Evolutionary conservation across 1,140 invertebrate species (phyloP), one percentile per base, ranked within the genome.

Genomic region (Pseudomyrmex gracilis): DNA sequence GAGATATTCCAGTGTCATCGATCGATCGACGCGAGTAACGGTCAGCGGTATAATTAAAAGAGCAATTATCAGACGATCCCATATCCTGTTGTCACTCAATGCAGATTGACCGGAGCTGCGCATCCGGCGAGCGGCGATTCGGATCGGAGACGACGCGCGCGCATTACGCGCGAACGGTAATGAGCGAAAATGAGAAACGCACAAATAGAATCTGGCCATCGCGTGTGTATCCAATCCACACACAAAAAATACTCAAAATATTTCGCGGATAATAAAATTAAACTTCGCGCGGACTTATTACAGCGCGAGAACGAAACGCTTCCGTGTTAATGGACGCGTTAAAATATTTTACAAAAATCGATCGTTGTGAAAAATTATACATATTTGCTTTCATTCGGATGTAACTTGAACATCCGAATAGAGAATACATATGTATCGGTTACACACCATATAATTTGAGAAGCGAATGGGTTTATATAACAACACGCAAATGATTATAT

Each of bases 61-160:
- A 53, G 47, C 43, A 74, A 82, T 82, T 74, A 74, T 82, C 70
- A 74, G 58, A 74, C 58, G 55, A 80, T 78, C 76, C 85, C 74
- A 83, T 64, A 86, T 78, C 76, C 83, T 55, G 61, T 78, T 60
- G 85, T 76, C 85, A 87, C 73, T 84, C 73, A 84, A 87, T 70
- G 74, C 61, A 68, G 47, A 49, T 34, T 47, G 80, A 80, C 68
- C n/a, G 24, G 43, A 55, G 43, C 55, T 43, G 63, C 49, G 51
- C 71, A 74, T 84, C 73, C 85, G 73, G 51, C 8, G 60, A 43
- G 43, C 43, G 85, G 0, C 17, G 76, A 87, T 87, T 85, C 60
- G 70, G 68, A 53, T 73, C 68, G 51, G 12, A 73, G 86, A 84
- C 84, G 84, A n/a, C 64, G 22, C 34, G 68, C 53, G 73, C n/a